Evolutionary conservation across 92 coral and sea anemone species (phyloP).

Genomic region (Palythoa heliodiscus): DNA sequence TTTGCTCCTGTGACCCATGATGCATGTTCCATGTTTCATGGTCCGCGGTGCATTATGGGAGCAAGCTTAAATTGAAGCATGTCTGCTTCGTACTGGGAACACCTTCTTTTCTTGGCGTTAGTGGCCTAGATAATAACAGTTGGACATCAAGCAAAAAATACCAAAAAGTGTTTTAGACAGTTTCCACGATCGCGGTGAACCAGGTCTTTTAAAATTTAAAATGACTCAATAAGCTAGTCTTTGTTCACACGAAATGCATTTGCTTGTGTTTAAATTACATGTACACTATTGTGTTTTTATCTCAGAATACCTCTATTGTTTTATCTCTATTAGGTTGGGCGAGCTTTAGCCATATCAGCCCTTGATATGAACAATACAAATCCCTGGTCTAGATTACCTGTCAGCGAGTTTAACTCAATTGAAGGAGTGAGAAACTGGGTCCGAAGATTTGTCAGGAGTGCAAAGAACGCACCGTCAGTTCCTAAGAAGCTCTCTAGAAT

Average conservation of each 20-base stretch:
- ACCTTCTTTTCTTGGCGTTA: too few species aligned
- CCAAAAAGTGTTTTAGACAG: too few species aligned
- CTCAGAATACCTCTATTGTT: neutral
- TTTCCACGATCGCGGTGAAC: too few species aligned
- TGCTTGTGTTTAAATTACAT: neutral
- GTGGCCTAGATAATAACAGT: too few species aligned
- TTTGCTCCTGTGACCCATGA: too few species aligned
- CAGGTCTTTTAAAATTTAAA: too few species aligned
- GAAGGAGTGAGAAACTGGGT: constrained; percentile 98
- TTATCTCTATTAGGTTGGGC: constrained; percentile 74
- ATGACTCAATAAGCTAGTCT: neutral
- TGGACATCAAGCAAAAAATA: too few species aligned
- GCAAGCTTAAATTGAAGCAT: too few species aligned
- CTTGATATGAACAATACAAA: constrained; percentile 92
- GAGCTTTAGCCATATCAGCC: constrained; percentile 91
- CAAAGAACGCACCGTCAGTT: constrained; percentile 89
- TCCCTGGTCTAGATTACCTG: constrained; percentile 96
- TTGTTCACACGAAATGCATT: neutral
- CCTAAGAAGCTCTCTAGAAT: constrained; percentile 78
- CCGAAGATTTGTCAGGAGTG: constrained; percentile 76
- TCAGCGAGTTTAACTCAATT: constrained; percentile 82
- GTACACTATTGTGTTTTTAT: neutral
- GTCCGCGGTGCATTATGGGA: too few species aligned
- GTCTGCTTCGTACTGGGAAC: too few species aligned
- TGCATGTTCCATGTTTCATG: too few species aligned